phyloP scores from a whole-genome alignment of 1,140 invertebrate species.

The Plutomurus gul region DNA sequence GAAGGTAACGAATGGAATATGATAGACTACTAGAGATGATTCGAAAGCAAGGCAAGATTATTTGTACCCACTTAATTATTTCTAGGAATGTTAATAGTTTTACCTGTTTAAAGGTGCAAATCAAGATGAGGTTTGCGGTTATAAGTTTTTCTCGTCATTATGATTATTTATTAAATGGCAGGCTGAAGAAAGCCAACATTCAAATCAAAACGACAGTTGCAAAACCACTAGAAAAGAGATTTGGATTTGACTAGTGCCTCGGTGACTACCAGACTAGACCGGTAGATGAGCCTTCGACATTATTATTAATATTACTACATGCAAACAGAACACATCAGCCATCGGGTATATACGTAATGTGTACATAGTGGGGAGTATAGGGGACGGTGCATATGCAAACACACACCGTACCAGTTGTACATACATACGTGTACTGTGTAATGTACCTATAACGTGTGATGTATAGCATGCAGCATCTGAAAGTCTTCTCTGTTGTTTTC shows the following conservation, averaged over 20 bases:
- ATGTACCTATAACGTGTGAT: neutral
- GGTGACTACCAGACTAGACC: no score
- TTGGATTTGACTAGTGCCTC: conserved; percentile 10
- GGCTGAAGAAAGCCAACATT: neutral
- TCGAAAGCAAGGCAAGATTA: neutral
- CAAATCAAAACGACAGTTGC: conserved; percentile 28
- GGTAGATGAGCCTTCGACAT: no score
- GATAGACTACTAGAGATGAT: neutral
- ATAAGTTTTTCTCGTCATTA: conserved; percentile 20
- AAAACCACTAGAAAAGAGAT: conserved; percentile 14
- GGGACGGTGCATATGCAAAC: neutral
- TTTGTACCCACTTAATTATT: conserved; percentile 28
- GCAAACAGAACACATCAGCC: neutral
- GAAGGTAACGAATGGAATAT: neutral
- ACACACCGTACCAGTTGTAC: no score
- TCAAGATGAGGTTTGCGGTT: neutral
- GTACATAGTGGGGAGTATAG: neutral
- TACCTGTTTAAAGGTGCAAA: conserved; percentile 14
- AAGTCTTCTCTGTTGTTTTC: conserved; percentile 5
- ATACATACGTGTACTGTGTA: no score
- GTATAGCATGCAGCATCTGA: no score
- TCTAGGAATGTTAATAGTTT: conserved; percentile 22
- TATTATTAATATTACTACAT: neutral
- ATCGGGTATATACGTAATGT: no score
- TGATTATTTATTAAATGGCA: conserved; percentile 28